phyloP scores from a whole-genome alignment of 2,797 vertebrate genomes.

The Acanthurus lineatus region DNA sequence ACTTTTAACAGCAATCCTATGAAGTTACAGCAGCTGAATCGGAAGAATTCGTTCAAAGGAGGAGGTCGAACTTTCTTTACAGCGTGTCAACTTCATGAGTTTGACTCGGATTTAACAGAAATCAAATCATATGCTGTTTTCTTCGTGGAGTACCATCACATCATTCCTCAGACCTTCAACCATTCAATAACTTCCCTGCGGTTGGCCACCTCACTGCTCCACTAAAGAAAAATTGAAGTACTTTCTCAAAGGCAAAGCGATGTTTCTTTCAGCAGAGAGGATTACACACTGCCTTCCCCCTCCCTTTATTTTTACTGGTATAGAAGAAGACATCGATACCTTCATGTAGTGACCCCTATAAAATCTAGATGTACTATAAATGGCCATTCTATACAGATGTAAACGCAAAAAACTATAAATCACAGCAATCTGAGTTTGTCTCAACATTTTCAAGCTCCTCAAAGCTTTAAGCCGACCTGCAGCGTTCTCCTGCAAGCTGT shows the following conservation, averaged over 20 bases:
- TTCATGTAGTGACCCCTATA: no score
- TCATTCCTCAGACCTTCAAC: conserved; percentile 10
- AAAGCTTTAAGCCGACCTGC: conserved; percentile 18
- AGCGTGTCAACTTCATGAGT: neutral
- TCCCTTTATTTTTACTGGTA: conserved; percentile 4
- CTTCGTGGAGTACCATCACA: conserved; percentile 13
- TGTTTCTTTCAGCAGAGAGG: conserved; percentile 19
- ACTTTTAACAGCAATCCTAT: no score
- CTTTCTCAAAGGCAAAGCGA: conserved; percentile 44
- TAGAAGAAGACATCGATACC: neutral
- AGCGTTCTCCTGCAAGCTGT: conserved; percentile 28
- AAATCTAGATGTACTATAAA: neutral
- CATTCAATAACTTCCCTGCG: conserved; percentile 24
- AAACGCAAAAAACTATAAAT: conserved; percentile 3
- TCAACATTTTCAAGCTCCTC: neutral
- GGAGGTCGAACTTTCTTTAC: no score
- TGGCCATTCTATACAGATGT: neutral
- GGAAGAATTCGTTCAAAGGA: no score
- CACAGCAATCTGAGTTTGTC: conserved; percentile 5
- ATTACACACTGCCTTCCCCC: conserved; percentile 18
- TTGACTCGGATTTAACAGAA: neutral
- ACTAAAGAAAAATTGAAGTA: neutral
- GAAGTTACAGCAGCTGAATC: no score
- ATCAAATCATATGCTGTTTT: neutral
- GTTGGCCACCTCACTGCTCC: neutral